Evolutionary conservation across 2,888 invertebrate species (phyloP), one percentile per base, ranked within the genome.

Genomic region (Dioctria rufipes): DNA sequence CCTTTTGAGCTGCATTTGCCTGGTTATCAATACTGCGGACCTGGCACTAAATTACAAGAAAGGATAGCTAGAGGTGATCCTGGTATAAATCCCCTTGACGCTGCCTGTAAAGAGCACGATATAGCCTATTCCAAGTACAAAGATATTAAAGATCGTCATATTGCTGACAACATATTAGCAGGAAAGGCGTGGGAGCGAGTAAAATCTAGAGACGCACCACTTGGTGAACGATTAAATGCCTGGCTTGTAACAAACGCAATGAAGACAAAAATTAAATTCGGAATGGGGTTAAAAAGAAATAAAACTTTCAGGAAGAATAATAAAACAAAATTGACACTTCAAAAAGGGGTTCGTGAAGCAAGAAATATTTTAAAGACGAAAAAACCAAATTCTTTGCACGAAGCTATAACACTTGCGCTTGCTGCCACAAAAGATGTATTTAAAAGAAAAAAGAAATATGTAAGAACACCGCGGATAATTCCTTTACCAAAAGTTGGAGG

Each of bases 341-440:
- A 40, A 40, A 69, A 75, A 46, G 58, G 60, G 67, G 13, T 82
- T 39, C 67, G 63, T 61, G 80, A 25, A 25, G 25, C 25, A 25
- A 0, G 25, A 25, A 25, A 2, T 25, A 25, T 25, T 25, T 2
- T 25, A 80, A 60, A 80, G 39, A 43, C 78, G 81, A 71, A 82
- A 71, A 71, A 84, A 80, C 81, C 83, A 4, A 8, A 81, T 51
- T 60, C 80, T 58, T 49, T 83, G 51, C 5, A 81, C 39, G 81
- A 75, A 39, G 82, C 84, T 67, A 82, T 84, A 40, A 83, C 84
- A 83, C 51, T 11, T 49, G 51, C 51, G 8, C 51, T 49, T 49
- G 2, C 2, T 49, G 51, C 51, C 2, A 49, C 2, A 1, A 49
- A 2, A 49, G 2, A 49, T 9, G 51, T 49, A 49, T 49, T 49